Conservation (phyloP, 2,797 vertebrate species). For the Pangasius sanitwongsei region DNA sequence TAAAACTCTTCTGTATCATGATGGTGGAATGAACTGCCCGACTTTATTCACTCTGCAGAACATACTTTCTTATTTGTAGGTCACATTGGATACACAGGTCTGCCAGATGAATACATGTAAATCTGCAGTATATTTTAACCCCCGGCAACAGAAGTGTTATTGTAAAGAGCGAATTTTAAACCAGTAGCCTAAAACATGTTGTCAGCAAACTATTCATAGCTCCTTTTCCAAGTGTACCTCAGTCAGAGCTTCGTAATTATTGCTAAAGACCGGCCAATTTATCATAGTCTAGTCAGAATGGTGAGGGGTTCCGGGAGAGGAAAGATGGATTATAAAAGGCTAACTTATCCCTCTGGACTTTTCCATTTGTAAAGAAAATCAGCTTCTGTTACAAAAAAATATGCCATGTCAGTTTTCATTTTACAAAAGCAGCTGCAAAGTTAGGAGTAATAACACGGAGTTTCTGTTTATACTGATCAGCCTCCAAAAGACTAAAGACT, state of each 20-base stretch:
- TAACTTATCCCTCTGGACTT: constrained; percentile 43
- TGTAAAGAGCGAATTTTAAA: neutral
- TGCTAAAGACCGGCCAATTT: constrained; percentile 46
- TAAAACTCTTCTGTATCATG: neutral
- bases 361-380: constrained; percentile 36
- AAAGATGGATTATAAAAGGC: constrained; percentile 42
- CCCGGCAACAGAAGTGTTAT: constrained; percentile 10
- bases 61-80: neutral
- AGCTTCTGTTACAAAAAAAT: constrained; percentile 51
- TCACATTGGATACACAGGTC: neutral
- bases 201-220: constrained; percentile 49
- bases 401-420: constrained; percentile 45
- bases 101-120: neutral
- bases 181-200: constrained; percentile 50
- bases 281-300: constrained; percentile 44
- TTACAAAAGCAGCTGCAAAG: constrained; percentile 54
- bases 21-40: neutral
- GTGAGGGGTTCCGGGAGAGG: constrained; percentile 41
- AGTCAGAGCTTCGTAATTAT: constrained; percentile 41
- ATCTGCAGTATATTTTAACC: neutral
- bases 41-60: neutral
- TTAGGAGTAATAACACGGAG: constrained; percentile 55
- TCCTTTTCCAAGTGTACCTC: constrained; percentile 55
- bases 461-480: constrained; percentile 55
- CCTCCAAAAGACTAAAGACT: constrained; percentile 54